A percentile compares a stretch with the other conserved stretches of the same genome.
Conservation (phyloP, 1,140 invertebrate genomes). For the Linepithema humile region DNA sequence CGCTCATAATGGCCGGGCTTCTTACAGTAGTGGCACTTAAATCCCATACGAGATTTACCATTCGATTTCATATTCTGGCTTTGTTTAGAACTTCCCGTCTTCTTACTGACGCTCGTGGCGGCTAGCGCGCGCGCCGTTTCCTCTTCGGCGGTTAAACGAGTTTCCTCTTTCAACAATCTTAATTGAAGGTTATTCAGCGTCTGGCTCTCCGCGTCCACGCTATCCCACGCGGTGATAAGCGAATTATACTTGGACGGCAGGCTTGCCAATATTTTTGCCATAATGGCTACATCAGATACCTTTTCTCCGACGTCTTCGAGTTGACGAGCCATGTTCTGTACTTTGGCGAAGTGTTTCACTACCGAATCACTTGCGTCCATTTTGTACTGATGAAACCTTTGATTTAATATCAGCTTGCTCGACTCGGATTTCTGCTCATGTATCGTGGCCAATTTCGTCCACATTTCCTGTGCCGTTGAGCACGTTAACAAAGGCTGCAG, state of each 20-base stretch:
- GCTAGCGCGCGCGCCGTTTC: neutral
- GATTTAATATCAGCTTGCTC: neutral
- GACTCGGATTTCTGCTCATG: neutral
- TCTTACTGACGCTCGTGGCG: neutral
- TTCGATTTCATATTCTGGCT: too few species aligned
- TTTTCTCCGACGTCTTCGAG: conserved; percentile 45
- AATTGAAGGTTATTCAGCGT: conserved; percentile 37
- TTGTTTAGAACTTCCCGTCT: too few species aligned
- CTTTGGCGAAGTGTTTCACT: conserved; percentile 47
- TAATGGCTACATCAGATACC: neutral
- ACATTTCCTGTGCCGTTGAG: neutral
- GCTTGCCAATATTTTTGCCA: conserved; percentile 57
- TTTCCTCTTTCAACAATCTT: neutral
- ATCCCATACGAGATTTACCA: too few species aligned
- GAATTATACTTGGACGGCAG: conserved; percentile 40
- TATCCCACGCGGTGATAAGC: conserved; percentile 60
- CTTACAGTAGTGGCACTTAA: too few species aligned
- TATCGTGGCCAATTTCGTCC: neutral
- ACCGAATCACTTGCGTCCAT: conserved; percentile 25
- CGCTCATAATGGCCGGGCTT: too few species aligned
- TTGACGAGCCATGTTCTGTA: conserved; percentile 50
- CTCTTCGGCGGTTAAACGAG: neutral
- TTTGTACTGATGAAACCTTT: conserved; percentile 21
- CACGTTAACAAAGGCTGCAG: neutral
- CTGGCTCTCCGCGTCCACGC: conserved; percentile 50